phyloP scores from a whole-genome alignment of 2,113 vertebrate genomes.

The Ailurus styani region DNA sequence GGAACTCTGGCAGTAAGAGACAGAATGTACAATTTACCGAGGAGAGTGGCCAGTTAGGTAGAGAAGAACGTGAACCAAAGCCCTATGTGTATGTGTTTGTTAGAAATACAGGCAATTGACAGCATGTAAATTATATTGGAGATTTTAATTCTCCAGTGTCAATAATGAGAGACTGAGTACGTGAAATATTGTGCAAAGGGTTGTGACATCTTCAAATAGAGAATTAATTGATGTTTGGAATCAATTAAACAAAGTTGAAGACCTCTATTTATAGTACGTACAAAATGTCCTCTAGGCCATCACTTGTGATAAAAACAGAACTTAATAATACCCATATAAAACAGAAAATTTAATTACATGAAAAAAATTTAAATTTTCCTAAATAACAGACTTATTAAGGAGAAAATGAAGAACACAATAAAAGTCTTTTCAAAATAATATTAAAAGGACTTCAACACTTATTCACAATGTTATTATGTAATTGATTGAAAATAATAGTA shows the following conservation, averaged over 20 bases:
- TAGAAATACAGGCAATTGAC: neutral
- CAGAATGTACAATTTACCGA: neutral
- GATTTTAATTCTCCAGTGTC: slow-evolving; percentile 47
- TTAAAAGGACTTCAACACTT: neutral
- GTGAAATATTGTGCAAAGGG: neutral
- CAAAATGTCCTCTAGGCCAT: neutral
- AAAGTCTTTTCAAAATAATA: neutral
- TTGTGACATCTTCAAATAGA: neutral
- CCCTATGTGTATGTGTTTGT: neutral
- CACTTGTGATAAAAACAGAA: slow-evolving; percentile 16
- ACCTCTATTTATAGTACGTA: neutral
- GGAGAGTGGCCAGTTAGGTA: neutral
- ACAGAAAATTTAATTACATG: neutral
- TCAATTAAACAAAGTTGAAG: neutral
- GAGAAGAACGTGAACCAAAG: neutral
- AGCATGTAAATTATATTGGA: slow-evolving; percentile 22
- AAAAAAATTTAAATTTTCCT: neutral
- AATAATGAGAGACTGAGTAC: neutral
- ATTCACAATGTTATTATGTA: neutral
- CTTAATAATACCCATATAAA: neutral
- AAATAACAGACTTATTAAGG: neutral
- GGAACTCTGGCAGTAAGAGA: neutral
- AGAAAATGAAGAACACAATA: neutral
- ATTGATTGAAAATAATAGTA: neutral
- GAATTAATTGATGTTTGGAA: neutral